These are phyloP conservation scores for Zaprionus nigranus DNA, from an alignment of 1,140 invertebrate genomes.

Conservation along the genomic window DNA sequence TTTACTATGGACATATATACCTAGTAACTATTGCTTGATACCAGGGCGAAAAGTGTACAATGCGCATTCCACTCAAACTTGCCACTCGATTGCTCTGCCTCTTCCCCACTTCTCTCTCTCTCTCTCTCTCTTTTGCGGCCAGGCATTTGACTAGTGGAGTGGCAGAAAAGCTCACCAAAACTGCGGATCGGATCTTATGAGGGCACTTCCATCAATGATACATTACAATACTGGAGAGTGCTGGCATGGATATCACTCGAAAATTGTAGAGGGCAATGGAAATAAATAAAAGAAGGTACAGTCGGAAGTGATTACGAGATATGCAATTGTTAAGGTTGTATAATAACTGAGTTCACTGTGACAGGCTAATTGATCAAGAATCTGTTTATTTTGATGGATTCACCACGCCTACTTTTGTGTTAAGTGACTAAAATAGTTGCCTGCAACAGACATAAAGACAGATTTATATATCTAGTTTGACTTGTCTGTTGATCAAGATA, in stretches of 20 bases:
- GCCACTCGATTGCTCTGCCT: conserved; percentile 61
- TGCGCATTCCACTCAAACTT: conserved; percentile 45
- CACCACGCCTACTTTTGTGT: too few species aligned
- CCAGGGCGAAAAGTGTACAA: conserved; percentile 33
- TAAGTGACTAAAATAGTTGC: too few species aligned
- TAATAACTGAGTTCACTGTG: too few species aligned
- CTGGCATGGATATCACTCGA: background rate
- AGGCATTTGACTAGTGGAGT: conserved; percentile 21
- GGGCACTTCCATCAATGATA: background rate
- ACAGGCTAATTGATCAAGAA: too few species aligned
- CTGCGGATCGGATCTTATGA: conserved; percentile 3
- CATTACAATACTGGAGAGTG: background rate
- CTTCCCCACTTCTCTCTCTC: background rate
- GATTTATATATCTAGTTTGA: too few species aligned
- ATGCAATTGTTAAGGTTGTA: too few species aligned
- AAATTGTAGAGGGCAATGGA: background rate
- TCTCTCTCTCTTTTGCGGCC: background rate
- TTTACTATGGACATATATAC: background rate
- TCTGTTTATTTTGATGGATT: too few species aligned
- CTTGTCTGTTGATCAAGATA: too few species aligned
- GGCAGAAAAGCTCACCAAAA: background rate
- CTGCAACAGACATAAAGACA: too few species aligned
- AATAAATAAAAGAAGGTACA: background rate
- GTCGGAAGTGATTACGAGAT: too few species aligned
- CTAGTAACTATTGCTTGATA: conserved; percentile 11